Evolutionary conservation across 2,888 invertebrate genomes (phyloP).

Genomic region (Pterobdella sp.): DNA sequence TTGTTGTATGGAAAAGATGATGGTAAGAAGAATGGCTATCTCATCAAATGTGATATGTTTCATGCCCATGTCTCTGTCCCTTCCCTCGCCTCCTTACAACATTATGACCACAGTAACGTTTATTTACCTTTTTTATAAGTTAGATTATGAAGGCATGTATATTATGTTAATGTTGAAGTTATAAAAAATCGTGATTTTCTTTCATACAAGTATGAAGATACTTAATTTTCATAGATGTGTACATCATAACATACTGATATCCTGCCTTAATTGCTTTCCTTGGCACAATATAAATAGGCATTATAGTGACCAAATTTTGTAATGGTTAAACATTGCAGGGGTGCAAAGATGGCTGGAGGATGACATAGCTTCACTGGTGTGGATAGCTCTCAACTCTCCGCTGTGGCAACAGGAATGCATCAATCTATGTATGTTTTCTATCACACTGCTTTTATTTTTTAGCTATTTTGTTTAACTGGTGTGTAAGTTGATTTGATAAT

Average conservation of each 20-base stretch:
- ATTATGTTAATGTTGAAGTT: too few species aligned
- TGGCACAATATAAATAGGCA: too few species aligned
- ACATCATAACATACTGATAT: too few species aligned
- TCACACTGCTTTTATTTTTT: background rate
- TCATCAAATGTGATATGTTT: background rate
- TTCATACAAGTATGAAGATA: too few species aligned
- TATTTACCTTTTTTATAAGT: background rate
- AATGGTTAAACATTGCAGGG: too few species aligned
- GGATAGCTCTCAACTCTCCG: constrained; percentile 1
- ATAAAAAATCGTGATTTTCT: too few species aligned
- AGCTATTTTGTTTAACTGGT: background rate
- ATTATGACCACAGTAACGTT: background rate
- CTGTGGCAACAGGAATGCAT: background rate
- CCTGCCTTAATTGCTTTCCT: too few species aligned
- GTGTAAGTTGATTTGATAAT: background rate
- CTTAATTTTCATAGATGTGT: too few species aligned
- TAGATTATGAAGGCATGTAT: too few species aligned
- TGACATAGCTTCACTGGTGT: background rate
- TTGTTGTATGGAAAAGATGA: background rate
- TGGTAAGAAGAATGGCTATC: background rate
- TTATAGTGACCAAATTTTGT: too few species aligned
- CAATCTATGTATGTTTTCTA: background rate
- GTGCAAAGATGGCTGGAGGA: constrained; percentile 4
- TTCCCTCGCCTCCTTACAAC: background rate
- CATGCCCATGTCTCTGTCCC: background rate